Evolutionary conservation across 2,113 vertebrate genomes (phyloP), one percentile per base, ranked within the genome.

Genomic region (Triplophysa rosa): DNA sequence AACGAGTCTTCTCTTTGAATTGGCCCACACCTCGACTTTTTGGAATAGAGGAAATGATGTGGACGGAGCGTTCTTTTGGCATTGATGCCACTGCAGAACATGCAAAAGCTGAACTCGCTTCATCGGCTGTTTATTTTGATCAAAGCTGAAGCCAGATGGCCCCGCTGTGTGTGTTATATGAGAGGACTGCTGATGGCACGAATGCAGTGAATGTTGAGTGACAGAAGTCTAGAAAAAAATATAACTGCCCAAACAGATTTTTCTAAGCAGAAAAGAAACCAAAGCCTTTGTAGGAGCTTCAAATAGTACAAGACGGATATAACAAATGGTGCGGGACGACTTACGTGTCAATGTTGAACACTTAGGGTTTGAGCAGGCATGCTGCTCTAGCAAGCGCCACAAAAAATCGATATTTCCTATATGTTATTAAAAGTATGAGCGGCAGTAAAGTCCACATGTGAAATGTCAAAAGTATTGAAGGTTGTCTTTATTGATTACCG

Each of bases 401-500:
- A 52, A 52, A 52, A 52, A 52, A 52, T 52, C 49, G 0, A 52
- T 52, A 52, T 17, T 37, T 29, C 17, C 9, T 54, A 26, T 19
- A 42, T 59, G 40, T 8, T 40, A 19, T 24, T 23, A 74, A 13
- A 19, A 14, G 21, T 4, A 7, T 19, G 40, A 47, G 37, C 54
- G 11, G 21, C 33, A 56, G n/a, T 58, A 47, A 61, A 37, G 26
- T 40, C 54, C 17, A 24, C 21, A 59, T 54, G 47, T 12, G 21
- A 59, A 61, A 56, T 69, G 65, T 80, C 56, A 23, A 64, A 37
- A 40, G 70, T 66, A 61, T 45, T 58, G 56, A 42, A 47, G 70
- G 69, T 74, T 64, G 56, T 33, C 14, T 72, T 49, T 37, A 80
- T 72, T 82, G 83, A 82, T 69, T 42, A 75, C n/a, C 29, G 70